Evolutionary conservation across 2,888 invertebrate genomes (phyloP), one percentile per base, ranked within the genome.

Genomic region (Melieria omissa): DNA sequence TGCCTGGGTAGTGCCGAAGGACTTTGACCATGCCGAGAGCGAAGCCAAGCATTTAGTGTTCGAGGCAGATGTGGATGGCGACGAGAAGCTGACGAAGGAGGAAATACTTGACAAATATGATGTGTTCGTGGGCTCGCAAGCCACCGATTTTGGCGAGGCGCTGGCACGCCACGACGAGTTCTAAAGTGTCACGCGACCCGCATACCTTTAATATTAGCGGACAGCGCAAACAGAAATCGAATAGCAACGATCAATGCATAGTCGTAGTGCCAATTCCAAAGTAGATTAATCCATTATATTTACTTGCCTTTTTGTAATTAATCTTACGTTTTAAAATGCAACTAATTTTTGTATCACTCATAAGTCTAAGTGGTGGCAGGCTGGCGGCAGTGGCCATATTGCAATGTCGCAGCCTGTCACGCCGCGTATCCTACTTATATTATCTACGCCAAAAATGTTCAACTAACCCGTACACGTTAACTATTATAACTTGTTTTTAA

Each of bases 111-210:
- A 93, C 70, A 98, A 99, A 85, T 98, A 98, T 85, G 99, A 99
- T 87, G 89, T 98, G 9, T 99, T 99, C 87, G 99, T 99, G 5
- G 99, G 99, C 52, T 98, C 98, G 0, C 99, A 99, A 86, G 99
- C 98, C 1, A 99, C 99, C 0, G 99, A 99, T 88, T 99, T 98
- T 86, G 99, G 99, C 0, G 98, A 99, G 85, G 98, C 98, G 6
- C 88, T 99, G 14, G 92, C 93, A 1, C 91, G 96, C 78, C 99
- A 99, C 83, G 99, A 99, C 84, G 98, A 98, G 88, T 98, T 98
- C 88, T 98, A 92, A 70, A 44, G 41, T 63, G 55, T 1, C 29
- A 29, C 29, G 29, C 29, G 29, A 29, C 29, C 29, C 29, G 29
- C 29, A 29, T 3, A 29, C 3, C 29, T 3, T 29, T 29, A 29